These are phyloP conservation scores for Deilephila porcellus DNA, from an alignment of 2,888 invertebrate species.

Conservation along the genomic window DNA sequence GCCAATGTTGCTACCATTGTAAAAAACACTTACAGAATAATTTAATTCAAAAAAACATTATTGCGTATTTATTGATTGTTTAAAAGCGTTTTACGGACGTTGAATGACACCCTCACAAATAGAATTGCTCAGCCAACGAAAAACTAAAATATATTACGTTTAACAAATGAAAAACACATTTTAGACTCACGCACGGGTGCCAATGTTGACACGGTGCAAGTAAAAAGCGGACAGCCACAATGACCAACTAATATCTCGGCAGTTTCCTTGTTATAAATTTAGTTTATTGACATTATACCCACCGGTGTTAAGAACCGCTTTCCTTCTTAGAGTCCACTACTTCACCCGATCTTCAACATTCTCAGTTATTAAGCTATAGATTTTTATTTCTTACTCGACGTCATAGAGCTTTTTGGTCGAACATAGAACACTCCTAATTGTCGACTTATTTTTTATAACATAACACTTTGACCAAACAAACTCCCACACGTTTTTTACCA, in stretches of 20 bases:
- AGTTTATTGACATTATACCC: no score
- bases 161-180: conserved; percentile 53
- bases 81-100: conserved; percentile 29
- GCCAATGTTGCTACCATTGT: neutral
- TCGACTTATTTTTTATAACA: no score
- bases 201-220: conserved; percentile 35
- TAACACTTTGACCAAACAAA: no score
- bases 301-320: no score
- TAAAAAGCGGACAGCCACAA: conserved; percentile 25
- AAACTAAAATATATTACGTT: conserved; percentile 52
- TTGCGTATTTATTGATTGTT: conserved; percentile 19
- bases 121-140: conserved; percentile 42
- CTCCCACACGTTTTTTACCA: no score
- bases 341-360: no score
- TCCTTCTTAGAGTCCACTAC: no score
- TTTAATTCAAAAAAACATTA: neutral
- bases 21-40: neutral
- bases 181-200: conserved; percentile 49
- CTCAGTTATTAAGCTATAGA: no score
- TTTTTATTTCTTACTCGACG: no score
- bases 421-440: no score
- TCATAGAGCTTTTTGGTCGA: no score
- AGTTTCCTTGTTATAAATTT: no score
- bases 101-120: conserved; percentile 38
- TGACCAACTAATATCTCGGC: neutral